phyloP scores from a whole-genome alignment of 2,113 vertebrate species.

The Notarius lentiginosus region DNA sequence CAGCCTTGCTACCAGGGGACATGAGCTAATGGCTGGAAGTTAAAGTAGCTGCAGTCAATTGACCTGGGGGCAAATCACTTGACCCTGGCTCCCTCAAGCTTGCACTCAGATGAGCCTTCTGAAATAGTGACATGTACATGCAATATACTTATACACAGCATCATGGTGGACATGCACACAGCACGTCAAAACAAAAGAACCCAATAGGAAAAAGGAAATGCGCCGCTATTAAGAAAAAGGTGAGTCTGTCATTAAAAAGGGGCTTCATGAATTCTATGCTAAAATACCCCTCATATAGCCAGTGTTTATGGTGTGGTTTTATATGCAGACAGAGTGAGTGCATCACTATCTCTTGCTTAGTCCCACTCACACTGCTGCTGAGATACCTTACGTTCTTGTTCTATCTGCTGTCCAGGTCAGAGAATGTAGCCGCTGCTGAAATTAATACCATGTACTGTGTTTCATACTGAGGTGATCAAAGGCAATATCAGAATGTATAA shows the following conservation, averaged over 20 bases:
- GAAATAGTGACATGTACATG: slow-evolving; percentile 48
- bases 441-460: slow-evolving; percentile 51
- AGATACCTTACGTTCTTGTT: slow-evolving; percentile 23
- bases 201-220: background rate
- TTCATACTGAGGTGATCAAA: slow-evolving; percentile 55
- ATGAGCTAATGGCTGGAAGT: slow-evolving; percentile 59
- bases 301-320: background rate
- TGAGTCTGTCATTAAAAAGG: background rate
- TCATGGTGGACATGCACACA: background rate
- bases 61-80: slow-evolving; percentile 76
- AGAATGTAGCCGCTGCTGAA: slow-evolving; percentile 30
- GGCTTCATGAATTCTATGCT: background rate
- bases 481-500: slow-evolving; percentile 56
- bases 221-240: background rate
- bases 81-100: slow-evolving; percentile 64
- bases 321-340: background rate
- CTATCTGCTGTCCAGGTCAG: slow-evolving; percentile 49
- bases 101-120: slow-evolving; percentile 48
- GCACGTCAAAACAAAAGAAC: slow-evolving; percentile 6
- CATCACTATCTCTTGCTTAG: background rate
- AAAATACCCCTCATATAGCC: background rate
- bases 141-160: slow-evolving; percentile 23
- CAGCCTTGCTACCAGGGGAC: slow-evolving; percentile 35
- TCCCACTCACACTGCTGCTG: slow-evolving; percentile 10
- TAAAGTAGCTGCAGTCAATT: slow-evolving; percentile 72